Evolutionary conservation across 1,140 invertebrate genomes (phyloP).

Genomic region (Plutomurus gul): DNA sequence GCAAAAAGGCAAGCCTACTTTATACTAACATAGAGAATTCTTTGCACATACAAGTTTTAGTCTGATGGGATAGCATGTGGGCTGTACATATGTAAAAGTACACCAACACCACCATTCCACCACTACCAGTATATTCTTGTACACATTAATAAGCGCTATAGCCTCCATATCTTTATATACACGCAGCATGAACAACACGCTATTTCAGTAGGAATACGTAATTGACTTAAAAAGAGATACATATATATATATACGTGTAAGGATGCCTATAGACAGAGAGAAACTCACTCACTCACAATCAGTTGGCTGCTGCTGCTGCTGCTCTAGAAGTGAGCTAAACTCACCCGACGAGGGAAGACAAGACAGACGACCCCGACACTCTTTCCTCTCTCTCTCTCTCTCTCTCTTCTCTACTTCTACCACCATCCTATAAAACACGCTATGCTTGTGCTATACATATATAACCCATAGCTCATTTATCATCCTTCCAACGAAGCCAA

Average conservation of each 20-base stretch:
- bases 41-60: neutral
- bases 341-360: slow-evolving; percentile 20
- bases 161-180: neutral
- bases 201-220: no score
- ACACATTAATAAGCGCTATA: no score
- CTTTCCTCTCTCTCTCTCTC: no score
- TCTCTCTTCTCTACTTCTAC: no score
- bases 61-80: no score
- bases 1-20: neutral
- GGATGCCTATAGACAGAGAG: no score
- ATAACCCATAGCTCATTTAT: slow-evolving; percentile 6
- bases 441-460: neutral
- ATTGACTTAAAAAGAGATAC: no score
- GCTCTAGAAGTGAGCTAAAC: slow-evolving; percentile 20
- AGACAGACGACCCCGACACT: slow-evolving; percentile 24
- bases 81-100: no score
- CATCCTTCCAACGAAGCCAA: neutral
- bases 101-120: no score
- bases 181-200: no score
- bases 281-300: neutral
- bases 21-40: neutral
- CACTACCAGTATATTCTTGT: no score
- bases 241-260: neutral
- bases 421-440: neutral
- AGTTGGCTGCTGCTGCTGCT: no score